phyloP scores from a whole-genome alignment of 2,888 invertebrate genomes.

The Philereme transversata region DNA sequence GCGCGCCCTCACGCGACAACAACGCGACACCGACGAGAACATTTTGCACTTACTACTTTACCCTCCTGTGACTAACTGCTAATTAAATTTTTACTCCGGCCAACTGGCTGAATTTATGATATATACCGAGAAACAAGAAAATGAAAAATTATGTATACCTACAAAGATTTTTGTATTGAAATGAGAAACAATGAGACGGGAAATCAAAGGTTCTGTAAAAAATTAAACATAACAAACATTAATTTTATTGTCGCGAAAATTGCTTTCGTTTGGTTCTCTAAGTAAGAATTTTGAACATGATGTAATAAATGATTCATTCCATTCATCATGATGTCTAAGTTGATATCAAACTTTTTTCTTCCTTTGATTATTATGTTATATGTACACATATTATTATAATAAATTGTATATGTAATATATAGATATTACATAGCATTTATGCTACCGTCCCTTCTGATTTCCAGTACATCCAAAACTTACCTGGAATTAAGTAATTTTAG shows the following conservation, averaged over 20 bases:
- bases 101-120: constrained; percentile 49
- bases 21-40: constrained; percentile 31
- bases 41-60: constrained; percentile 49
- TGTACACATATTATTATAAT: too few species aligned
- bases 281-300: constrained; percentile 77
- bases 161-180: constrained; percentile 41
- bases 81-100: constrained; percentile 60
- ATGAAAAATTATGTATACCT: constrained; percentile 40
- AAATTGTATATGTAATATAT: too few species aligned
- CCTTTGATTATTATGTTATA: too few species aligned
- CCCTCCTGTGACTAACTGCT: constrained; percentile 58
- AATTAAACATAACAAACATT: constrained; percentile 81
- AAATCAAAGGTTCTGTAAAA: constrained; percentile 71
- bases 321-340: constrained; percentile 70
- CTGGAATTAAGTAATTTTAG: too few species aligned
- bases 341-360: constrained; percentile 16
- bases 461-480: too few species aligned
- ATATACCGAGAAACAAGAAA: constrained; percentile 39
- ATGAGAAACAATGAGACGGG: constrained; percentile 54
- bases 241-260: constrained; percentile 78
- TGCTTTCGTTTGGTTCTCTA: constrained; percentile 75
- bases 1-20: constrained; percentile 36
- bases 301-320: constrained; percentile 84
- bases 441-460: too few species aligned
- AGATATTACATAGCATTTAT: too few species aligned